These are phyloP conservation scores for Sinonovacula constricta DNA, from an alignment of 1,140 invertebrate genomes.

Conservation along the genomic window DNA sequence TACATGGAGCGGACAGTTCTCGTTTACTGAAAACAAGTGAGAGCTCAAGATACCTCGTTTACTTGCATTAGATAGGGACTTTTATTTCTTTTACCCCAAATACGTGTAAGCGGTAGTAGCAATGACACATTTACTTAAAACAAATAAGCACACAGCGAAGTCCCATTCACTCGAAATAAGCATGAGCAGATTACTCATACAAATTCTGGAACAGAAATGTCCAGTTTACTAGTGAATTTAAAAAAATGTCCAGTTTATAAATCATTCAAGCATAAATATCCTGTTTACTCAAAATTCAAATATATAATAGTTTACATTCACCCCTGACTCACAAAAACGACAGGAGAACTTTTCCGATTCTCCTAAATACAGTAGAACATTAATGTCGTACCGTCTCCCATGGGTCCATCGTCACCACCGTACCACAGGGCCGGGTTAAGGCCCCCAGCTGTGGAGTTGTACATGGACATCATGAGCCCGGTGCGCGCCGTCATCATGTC, in stretches of 20 bases:
- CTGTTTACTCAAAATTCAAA: neutral
- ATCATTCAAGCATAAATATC: neutral
- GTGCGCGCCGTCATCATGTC: slow-evolving; percentile 15
- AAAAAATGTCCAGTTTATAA: too few relatives aligned
- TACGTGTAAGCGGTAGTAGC: too few relatives aligned
- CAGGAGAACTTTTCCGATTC: neutral
- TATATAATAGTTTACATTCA: neutral
- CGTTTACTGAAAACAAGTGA: neutral
- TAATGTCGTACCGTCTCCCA: neutral
- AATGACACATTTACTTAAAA: too few relatives aligned
- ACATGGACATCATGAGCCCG: slow-evolving; percentile 16
- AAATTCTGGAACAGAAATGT: too few relatives aligned
- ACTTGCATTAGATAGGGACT: neutral
- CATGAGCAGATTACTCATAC: too few relatives aligned
- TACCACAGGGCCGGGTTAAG: neutral
- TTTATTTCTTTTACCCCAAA: too few relatives aligned
- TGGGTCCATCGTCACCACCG: neutral
- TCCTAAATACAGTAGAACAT: neutral
- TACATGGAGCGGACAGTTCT: neutral
- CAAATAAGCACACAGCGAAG: too few relatives aligned
- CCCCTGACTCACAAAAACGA: neutral
- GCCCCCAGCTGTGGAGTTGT: neutral
- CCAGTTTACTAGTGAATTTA: too few relatives aligned
- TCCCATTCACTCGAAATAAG: too few relatives aligned
- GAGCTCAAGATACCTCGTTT: neutral